phyloP scores from a whole-genome alignment of 1,140 invertebrate species.

The Tetragonula clypearis region DNA sequence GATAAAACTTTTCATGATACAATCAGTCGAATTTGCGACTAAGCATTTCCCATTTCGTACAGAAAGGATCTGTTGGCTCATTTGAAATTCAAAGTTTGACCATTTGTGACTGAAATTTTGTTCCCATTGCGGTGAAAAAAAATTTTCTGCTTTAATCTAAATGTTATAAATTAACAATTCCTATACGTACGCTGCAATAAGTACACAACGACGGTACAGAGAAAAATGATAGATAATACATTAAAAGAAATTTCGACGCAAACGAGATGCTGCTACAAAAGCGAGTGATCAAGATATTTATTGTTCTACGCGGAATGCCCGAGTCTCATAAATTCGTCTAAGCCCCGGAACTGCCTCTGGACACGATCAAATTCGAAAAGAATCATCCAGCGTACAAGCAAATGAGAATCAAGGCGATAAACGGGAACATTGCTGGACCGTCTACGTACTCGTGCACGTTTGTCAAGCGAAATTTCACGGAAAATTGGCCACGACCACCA shows the following conservation, averaged over 20 bases:
- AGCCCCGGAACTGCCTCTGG: not conserved
- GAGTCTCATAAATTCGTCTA: not conserved
- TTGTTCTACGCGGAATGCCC: not conserved
- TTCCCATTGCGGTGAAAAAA: not conserved
- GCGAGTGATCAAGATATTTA: not conserved
- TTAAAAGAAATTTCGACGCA: not conserved
- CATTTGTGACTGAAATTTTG: not conserved
- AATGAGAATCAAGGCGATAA: not conserved
- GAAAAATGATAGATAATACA: not conserved
- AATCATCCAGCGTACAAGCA: not conserved
- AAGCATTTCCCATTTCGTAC: not conserved
- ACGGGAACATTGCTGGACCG: not conserved
- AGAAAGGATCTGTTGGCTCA: not conserved
- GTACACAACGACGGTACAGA: not conserved
- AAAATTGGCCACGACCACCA: constrained; percentile 42
- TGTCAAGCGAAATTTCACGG: constrained; percentile 41
- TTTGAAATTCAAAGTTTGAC: not conserved
- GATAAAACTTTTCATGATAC: not conserved
- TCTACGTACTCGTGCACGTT: not conserved
- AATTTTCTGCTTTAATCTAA: not conserved
- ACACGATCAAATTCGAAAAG: not conserved
- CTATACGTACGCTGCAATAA: not conserved
- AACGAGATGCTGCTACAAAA: not conserved
- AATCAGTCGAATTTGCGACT: not conserved
- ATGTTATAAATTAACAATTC: not conserved